Conservation (phyloP, 2,113 vertebrate genomes). For the Larimichthys crocea region DNA sequence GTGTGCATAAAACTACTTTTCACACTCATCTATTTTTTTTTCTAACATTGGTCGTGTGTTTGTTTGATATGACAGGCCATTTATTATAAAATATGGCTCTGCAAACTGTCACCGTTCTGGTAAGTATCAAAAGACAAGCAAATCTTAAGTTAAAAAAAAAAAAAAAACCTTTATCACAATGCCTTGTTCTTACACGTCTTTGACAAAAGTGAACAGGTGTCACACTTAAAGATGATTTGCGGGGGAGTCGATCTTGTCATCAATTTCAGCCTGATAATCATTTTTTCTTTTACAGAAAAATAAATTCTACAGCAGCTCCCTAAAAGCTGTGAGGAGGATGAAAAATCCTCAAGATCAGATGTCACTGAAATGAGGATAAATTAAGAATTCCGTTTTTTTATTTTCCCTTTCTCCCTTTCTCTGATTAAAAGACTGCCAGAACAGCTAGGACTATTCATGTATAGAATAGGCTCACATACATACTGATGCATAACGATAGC, state of each 20-base stretch:
- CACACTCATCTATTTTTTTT: constrained; percentile 45
- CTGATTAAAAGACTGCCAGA: not conserved
- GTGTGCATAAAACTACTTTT: constrained; percentile 29
- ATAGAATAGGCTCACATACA: not conserved
- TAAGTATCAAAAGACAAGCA: constrained; percentile 4
- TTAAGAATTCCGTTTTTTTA: not conserved
- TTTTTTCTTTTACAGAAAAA: not conserved
- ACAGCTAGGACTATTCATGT: not conserved
- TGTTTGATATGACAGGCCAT: constrained; percentile 42
- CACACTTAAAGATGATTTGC: not conserved
- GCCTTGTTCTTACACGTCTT: not conserved
- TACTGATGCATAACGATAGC: not conserved
- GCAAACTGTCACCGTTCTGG: constrained; percentile 20
- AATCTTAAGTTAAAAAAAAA: not conserved
- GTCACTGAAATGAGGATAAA: not conserved
- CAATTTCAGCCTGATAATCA: not conserved
- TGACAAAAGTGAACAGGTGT: constrained; percentile 8
- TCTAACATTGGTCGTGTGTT: constrained; percentile 42
- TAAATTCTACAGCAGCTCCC: not conserved
- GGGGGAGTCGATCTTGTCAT: not conserved
- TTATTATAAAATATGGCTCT: constrained; percentile 51
- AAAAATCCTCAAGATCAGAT: not conserved
- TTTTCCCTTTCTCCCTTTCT: not conserved
- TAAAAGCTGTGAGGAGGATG: not conserved
- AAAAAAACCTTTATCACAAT: not conserved